Evolutionary conservation across 2,797 vertebrate genomes (phyloP).

Genomic region (Discoglossus pictus): DNA sequence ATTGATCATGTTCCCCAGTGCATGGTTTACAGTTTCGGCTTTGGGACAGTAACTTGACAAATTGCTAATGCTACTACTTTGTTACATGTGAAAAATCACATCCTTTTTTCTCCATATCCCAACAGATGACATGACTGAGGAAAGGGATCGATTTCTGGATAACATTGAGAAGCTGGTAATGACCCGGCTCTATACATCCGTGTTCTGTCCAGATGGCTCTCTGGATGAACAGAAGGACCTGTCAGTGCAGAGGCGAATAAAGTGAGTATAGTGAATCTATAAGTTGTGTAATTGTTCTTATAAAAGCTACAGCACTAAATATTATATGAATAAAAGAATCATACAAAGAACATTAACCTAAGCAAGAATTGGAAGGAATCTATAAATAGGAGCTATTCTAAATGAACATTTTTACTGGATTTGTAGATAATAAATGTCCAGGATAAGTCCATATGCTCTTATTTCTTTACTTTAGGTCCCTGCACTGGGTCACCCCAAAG

Average conservation of each 20-base stretch:
- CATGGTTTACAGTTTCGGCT: not conserved
- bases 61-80: no score
- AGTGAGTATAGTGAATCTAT: slow-evolving; percentile 64
- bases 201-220: slow-evolving; percentile 78
- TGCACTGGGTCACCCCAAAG: slow-evolving; percentile 77
- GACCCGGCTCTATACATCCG: slow-evolving; percentile 78
- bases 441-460: not conserved
- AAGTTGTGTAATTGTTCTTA: no score
- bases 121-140: slow-evolving; percentile 68
- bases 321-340: no score
- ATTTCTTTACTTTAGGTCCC: slow-evolving; percentile 62
- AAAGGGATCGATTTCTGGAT: slow-evolving; percentile 72
- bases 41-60: no score
- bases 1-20: no score
- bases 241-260: slow-evolving; percentile 72
- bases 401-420: no score
- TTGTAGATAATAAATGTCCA: no score
- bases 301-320: no score
- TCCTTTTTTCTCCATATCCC: not conserved
- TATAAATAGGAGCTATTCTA: no score
- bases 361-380: no score
- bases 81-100: no score
- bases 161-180: slow-evolving; percentile 80
- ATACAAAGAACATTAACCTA: no score
- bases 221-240: slow-evolving; percentile 79